Percentiles rank a stretch among this genome's conserved stretches.
These are phyloP conservation scores for Zaprionus taronus DNA, from an alignment of 1,140 invertebrate genomes.

Conservation along the genomic window DNA sequence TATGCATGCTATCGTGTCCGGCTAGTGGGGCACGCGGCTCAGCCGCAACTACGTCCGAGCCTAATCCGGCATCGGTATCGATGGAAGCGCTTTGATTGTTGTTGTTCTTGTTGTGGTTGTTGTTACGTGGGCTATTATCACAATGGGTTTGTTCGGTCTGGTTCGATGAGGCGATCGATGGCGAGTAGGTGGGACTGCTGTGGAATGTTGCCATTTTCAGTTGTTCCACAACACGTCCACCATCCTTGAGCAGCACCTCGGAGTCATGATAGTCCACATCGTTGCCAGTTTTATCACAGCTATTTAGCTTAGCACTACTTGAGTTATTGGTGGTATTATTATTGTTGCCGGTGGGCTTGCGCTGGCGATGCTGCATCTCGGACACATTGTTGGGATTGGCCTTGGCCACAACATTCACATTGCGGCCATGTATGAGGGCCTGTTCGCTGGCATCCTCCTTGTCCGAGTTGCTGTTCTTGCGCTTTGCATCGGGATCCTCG, in stretches of 20 bases:
- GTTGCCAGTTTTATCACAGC: constrained; percentile 75
- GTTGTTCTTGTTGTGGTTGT: constrained; percentile 10
- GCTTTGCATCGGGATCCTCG: constrained; percentile 71
- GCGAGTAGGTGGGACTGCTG: constrained; percentile 71
- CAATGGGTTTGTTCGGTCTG: constrained; percentile 81
- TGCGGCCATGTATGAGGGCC: constrained; percentile 58
- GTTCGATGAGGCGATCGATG: constrained; percentile 69
- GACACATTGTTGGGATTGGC: constrained; percentile 42
- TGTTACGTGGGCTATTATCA: constrained; percentile 58
- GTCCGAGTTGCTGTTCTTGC: constrained; percentile 83
- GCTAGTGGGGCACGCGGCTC: constrained; percentile 64
- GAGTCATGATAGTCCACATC: constrained; percentile 65
- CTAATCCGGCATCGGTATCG: constrained; percentile 32
- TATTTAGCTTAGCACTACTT: constrained; percentile 66
- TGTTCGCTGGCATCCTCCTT: constrained; percentile 76
- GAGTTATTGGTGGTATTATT: constrained; percentile 59
- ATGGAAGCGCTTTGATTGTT: constrained; percentile 46
- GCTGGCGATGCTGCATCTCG: constrained; percentile 81
- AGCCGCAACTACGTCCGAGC: constrained; percentile 10
- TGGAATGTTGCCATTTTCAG: constrained; percentile 66
- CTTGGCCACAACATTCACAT: constrained; percentile 13
- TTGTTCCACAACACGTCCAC: constrained; percentile 64
- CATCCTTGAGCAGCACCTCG: constrained; percentile 63
- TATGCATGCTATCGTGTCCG: constrained; percentile 69
- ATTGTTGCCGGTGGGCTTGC: constrained; percentile 70